Evolutionary conservation across 2,888 invertebrate species (phyloP).

Genomic region (Monopis laevigella): DNA sequence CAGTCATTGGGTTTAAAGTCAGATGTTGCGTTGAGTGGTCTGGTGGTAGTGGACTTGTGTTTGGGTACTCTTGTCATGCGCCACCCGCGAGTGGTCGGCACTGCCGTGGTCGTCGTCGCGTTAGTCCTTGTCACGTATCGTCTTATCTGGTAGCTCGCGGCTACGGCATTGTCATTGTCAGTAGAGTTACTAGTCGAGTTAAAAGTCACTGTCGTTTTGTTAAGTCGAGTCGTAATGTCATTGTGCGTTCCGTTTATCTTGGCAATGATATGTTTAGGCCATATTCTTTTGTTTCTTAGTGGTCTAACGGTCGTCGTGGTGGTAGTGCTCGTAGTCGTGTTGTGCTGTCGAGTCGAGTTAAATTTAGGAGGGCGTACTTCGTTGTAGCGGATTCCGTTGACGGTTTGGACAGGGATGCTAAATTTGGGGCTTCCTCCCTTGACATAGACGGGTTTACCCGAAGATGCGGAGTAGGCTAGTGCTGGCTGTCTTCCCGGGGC

Average conservation of each 20-base stretch:
- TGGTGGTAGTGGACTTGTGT: conserved; percentile 26
- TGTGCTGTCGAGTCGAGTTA: conserved; percentile 24
- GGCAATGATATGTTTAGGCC: conserved; percentile 45
- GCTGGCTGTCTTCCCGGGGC: conserved; percentile 27
- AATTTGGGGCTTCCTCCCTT: conserved; percentile 37
- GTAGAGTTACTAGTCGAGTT: conserved; percentile 25
- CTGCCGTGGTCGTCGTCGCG: conserved; percentile 25
- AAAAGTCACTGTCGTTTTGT: conserved; percentile 21
- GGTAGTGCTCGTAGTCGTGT: conserved; percentile 27
- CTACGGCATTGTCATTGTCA: conserved; percentile 17
- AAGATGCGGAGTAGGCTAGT: conserved; percentile 34
- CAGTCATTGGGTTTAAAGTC: conserved; percentile 43
- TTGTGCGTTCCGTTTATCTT: conserved; percentile 29
- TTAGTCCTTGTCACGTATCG: conserved; percentile 29
- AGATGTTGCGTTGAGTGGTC: conserved; percentile 6
- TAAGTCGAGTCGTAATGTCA: conserved; percentile 25
- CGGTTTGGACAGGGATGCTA: conserved; percentile 47
- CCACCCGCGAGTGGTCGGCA: conserved; percentile 35
- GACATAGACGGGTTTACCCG: conserved; percentile 28
- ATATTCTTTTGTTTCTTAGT: conserved; percentile 54
- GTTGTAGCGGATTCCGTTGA: conserved; percentile 47
- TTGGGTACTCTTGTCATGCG: conserved; percentile 46
- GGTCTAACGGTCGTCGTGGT: conserved; percentile 38
- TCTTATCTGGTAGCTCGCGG: conserved; percentile 30
- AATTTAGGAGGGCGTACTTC: conserved; percentile 41